Percentiles rank a stretch among this genome's conserved stretches.
Conservation (phyloP, 2,888 invertebrate species). For the Mesopsocus fuscifrons region DNA sequence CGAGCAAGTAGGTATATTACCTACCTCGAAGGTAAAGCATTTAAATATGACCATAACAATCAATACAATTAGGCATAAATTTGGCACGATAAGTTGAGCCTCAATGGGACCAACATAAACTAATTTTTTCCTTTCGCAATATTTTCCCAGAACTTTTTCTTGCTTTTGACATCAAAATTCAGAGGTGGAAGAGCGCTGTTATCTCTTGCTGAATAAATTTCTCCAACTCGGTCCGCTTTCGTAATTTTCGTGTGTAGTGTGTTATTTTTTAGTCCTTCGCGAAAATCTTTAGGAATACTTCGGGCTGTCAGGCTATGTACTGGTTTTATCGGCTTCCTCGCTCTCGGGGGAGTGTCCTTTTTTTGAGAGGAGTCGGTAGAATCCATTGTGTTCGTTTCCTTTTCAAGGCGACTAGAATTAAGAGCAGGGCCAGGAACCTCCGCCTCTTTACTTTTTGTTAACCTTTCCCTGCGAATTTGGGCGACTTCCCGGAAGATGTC, state of each 20-base stretch:
- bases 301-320: conserved; percentile 63
- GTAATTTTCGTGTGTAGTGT: not conserved
- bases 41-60: too few species aligned
- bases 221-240: not conserved
- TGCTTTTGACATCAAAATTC: conserved; percentile 2
- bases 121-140: conserved; percentile 1
- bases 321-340: conserved; percentile 20
- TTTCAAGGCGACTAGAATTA: not conserved
- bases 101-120: too few species aligned
- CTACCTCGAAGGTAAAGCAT: too few species aligned
- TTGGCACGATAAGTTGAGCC: too few species aligned
- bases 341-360: not conserved
- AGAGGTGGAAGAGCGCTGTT: not conserved
- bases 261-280: conserved; percentile 38
- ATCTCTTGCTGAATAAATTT: conserved; percentile 6
- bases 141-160: conserved; percentile 6
- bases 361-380: not conserved
- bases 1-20: too few species aligned
- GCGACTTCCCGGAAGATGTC: not conserved
- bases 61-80: too few species aligned
- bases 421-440: not conserved
- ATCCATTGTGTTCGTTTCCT: not conserved
- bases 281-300: conserved; percentile 53
- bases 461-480: conserved; percentile 1
- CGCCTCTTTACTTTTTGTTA: not conserved